A percentile compares a stretch with the other conserved stretches of the same genome.
These are phyloP conservation scores for Lagopus muta DNA, from an alignment of 2,113 vertebrate species.

Conservation along the genomic window DNA sequence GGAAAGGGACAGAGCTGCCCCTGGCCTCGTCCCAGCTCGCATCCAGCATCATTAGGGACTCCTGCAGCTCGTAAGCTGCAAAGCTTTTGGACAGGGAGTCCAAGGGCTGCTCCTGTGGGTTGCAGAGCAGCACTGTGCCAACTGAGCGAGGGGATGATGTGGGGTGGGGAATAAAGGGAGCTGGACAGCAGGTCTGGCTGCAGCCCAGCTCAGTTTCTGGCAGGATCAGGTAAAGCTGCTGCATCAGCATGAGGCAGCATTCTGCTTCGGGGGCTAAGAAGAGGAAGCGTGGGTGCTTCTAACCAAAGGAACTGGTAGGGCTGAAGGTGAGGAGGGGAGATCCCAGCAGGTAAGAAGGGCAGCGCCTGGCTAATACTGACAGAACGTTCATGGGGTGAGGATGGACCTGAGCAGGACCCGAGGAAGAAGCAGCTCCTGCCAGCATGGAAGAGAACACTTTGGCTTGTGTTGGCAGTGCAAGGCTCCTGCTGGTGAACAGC, in stretches of 20 bases:
- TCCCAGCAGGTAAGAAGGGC: background rate
- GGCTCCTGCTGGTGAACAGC: background rate
- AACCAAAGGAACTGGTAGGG: background rate
- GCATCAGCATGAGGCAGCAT: background rate
- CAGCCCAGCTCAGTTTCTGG: background rate
- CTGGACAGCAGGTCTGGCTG: background rate
- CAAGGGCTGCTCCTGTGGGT: background rate
- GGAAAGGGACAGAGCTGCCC: background rate
- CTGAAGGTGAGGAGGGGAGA: background rate
- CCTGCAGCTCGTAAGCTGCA: background rate
- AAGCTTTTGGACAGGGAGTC: background rate
- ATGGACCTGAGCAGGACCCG: background rate
- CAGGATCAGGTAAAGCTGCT: background rate
- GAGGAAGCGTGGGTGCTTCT: background rate
- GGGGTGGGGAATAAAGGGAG: background rate
- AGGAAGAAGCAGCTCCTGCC: background rate
- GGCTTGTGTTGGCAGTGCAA: conserved; percentile 4
- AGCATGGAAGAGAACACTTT: background rate
- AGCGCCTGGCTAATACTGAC: conserved; percentile 13
- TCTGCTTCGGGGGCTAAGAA: background rate
- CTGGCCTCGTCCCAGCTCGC: background rate
- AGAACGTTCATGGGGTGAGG: background rate
- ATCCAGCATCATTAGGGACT: fast-evolving
- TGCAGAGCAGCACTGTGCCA: background rate
- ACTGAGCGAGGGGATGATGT: background rate